Percentiles rank a stretch among this genome's conserved stretches.
Evolutionary conservation across 1,140 invertebrate species (phyloP).

Genomic region (Anoplolepis gracilipes): DNA sequence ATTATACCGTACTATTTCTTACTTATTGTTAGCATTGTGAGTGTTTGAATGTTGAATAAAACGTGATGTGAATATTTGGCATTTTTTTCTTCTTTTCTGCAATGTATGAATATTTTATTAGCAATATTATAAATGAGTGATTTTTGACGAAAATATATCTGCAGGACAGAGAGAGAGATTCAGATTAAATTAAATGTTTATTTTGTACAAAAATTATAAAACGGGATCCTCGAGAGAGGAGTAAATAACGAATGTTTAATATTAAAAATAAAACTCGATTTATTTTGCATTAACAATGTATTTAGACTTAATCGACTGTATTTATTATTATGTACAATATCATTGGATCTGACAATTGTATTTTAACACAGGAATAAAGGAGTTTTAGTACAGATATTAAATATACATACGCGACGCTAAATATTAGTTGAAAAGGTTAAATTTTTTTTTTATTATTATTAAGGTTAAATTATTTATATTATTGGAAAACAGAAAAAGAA

Average conservation of each 20-base stretch:
- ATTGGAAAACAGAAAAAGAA: background rate
- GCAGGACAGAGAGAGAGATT: background rate
- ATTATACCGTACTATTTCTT: conserved; percentile 33
- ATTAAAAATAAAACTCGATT: too few species aligned
- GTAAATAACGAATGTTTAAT: too few species aligned
- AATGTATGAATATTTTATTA: conserved; percentile 6
- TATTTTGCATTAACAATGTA: background rate
- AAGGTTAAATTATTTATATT: background rate
- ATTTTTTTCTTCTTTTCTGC: background rate
- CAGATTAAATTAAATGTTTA: conserved; percentile 7
- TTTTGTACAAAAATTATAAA: background rate
- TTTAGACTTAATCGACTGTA: background rate
- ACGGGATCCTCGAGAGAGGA: too few species aligned
- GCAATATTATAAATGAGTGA: background rate
- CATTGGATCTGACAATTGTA: background rate
- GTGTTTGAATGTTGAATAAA: conserved; percentile 33
- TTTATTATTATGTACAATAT: background rate
- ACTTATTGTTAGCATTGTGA: conserved; percentile 14
- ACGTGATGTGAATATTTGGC: background rate
- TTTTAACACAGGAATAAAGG: too few species aligned
- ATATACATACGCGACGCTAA: background rate
- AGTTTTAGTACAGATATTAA: background rate
- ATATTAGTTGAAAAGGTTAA: conserved; percentile 1
- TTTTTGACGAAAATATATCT: background rate
- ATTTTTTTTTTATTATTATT: too few species aligned